These are phyloP conservation scores for Brachyhypopomus occidentalis DNA, from an alignment of 2,113 vertebrate genomes.

Conservation along the genomic window DNA sequence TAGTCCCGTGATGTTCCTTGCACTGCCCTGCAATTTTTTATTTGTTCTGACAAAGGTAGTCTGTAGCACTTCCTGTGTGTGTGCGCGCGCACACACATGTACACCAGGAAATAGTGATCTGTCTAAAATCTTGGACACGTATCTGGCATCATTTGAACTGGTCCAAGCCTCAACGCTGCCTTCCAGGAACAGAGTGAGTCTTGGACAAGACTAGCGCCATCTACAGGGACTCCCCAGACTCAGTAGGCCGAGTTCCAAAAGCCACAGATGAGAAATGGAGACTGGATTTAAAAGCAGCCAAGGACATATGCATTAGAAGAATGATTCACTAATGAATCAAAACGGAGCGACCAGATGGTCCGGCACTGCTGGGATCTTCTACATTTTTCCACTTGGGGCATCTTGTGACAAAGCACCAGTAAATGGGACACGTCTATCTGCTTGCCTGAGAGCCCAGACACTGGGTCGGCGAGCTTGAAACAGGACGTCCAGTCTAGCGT, in stretches of 20 bases:
- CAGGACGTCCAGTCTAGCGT: not conserved
- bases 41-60: not conserved
- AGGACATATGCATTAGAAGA: conserved; percentile 62
- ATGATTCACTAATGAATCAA: conserved; percentile 72
- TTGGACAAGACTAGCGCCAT: conserved; percentile 59
- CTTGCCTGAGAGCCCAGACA: not conserved
- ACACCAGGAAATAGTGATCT: not conserved
- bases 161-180: too few species aligned
- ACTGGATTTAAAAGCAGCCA: conserved; percentile 71
- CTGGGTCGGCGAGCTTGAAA: not conserved
- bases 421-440: not conserved
- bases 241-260: conserved; percentile 50
- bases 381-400: conserved; percentile 39
- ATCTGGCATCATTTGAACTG: too few species aligned
- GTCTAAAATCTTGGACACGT: too few species aligned
- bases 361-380: conserved; percentile 9
- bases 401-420: conserved; percentile 18
- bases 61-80: not conserved
- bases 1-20: conserved; percentile 14
- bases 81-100: not conserved
- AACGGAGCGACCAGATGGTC: conserved; percentile 61
- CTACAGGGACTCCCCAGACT: conserved; percentile 59
- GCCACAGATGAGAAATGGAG: conserved; percentile 56
- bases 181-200: conserved; percentile 27
- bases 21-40: not conserved